A percentile compares a stretch with the other conserved stretches of the same genome.
phyloP scores from a whole-genome alignment of 1,140 invertebrate genomes.

The Psilanteris sp. region DNA sequence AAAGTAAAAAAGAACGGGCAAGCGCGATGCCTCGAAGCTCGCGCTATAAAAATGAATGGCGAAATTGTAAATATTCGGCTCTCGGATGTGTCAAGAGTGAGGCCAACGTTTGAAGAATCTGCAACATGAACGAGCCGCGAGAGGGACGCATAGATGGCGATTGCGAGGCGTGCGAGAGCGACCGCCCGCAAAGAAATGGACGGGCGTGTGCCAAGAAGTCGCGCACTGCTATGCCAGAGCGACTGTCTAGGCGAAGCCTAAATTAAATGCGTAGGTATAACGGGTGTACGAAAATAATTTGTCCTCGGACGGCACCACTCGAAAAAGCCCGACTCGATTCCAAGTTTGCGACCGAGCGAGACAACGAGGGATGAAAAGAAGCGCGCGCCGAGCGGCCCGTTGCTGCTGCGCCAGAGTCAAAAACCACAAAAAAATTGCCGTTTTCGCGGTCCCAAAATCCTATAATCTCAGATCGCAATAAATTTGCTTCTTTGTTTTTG shows the following conservation, averaged over 20 bases:
- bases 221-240: slow-evolving; percentile 50
- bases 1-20: too few relatives aligned
- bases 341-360: slow-evolving; percentile 42
- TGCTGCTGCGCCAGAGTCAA: too few relatives aligned
- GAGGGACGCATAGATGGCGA: background rate
- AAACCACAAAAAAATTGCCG: too few relatives aligned
- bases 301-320: slow-evolving; percentile 52
- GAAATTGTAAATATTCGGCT: slow-evolving; percentile 45
- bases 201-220: slow-evolving; percentile 49
- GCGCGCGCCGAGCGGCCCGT: slow-evolving; percentile 14
- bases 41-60: slow-evolving; percentile 34
- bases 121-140: slow-evolving; percentile 30
- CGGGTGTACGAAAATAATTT: slow-evolving; percentile 59
- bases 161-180: background rate
- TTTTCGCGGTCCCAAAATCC: too few relatives aligned
- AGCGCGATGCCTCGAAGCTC: too few relatives aligned
- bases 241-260: slow-evolving; percentile 55
- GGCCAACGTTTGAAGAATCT: slow-evolving; percentile 54
- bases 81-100: slow-evolving; percentile 55
- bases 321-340: slow-evolving; percentile 41
- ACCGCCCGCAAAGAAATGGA: slow-evolving; percentile 3
- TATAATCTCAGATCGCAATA: too few relatives aligned
- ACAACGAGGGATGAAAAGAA: slow-evolving; percentile 23
- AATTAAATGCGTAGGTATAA: slow-evolving; percentile 64
- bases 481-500: too few relatives aligned